Base-by-base conservation (phyloP, 2,888 invertebrate genomes). In the Augiades crinisus region DNA sequence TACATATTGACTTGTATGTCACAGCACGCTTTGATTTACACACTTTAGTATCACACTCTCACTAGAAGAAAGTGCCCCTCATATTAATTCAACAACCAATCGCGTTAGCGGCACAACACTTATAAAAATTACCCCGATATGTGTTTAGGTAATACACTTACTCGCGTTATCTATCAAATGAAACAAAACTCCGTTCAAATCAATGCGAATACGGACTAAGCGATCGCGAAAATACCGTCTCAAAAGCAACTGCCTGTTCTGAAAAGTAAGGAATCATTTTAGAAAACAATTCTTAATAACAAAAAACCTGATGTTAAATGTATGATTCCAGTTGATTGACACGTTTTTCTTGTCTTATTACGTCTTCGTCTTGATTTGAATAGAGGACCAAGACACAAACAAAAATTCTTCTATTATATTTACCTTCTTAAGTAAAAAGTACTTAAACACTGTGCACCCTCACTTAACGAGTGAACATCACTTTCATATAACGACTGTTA, bases 1-100 rank as follows among this genome's bases (percentile, higher is more conserved):
- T 78, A 84, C 60, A 81, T 85, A 87, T 79, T 88, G 88, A 88
- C 87, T 88, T 78, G 67, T 68, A 75, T 81, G 87, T 87, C 88
- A 88, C 88, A 88, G 88, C 88, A 79, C 88, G 72, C 73, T 78
- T 87, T 81, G 72, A 81, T 76, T 67, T 64, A 66, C 66, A 75
- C 68, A 61, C 60, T 51, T 51, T 55, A 57, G 54, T 55, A 44
- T 58, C 44, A 51, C 22, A 62, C 52, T 70, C 64, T 67, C 67
- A 78, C 68, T 69, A 68, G 56, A 59, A 61, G 57, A 54, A 55
- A 57, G 61, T 62, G 61, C 54, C 47, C 21, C 17, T 34, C 33
- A 22, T 34, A n/a, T 41, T 8, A 13, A 10, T 24, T 7, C 3
- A 30, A 40, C 30, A 22, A 34, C 21, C 41, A 49, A 40, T 49